These are phyloP conservation scores for Glaucomys volans DNA, from an alignment of 2,113 vertebrate genomes.

Conservation along the genomic window DNA sequence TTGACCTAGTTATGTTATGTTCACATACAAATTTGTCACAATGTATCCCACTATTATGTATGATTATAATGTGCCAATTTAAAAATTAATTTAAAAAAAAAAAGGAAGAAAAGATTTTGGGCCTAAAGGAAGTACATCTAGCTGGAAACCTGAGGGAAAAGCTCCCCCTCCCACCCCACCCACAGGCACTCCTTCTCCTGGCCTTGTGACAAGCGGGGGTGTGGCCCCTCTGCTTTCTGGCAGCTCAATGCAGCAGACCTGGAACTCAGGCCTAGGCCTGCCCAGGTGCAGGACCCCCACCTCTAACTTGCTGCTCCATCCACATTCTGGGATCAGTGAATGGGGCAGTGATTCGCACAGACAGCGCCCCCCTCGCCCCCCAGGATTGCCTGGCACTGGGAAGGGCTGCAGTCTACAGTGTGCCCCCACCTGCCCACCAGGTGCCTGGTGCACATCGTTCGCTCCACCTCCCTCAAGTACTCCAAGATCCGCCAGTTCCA, in stretches of 20 bases:
- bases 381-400: neutral
- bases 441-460: constrained; percentile 95
- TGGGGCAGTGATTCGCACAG: neutral
- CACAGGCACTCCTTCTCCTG: neutral
- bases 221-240: neutral
- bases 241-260: neutral
- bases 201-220: neutral
- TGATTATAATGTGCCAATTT: too few relatives aligned
- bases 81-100: too few relatives aligned
- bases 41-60: too few relatives aligned
- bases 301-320: neutral
- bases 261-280: neutral
- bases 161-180: neutral
- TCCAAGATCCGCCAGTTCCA: constrained; percentile 94
- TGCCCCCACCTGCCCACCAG: constrained; percentile 79
- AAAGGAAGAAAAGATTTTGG: too few relatives aligned
- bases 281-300: neutral
- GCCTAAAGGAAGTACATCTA: accelerated
- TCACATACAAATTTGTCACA: too few relatives aligned
- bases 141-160: neutral
- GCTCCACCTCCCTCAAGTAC: constrained; percentile 91
- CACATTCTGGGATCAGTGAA: neutral
- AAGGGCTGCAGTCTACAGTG: neutral
- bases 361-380: neutral
- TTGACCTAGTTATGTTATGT: too few relatives aligned